Conservation (phyloP, 2,888 invertebrate species). For the Lasioglossum figueresi region DNA sequence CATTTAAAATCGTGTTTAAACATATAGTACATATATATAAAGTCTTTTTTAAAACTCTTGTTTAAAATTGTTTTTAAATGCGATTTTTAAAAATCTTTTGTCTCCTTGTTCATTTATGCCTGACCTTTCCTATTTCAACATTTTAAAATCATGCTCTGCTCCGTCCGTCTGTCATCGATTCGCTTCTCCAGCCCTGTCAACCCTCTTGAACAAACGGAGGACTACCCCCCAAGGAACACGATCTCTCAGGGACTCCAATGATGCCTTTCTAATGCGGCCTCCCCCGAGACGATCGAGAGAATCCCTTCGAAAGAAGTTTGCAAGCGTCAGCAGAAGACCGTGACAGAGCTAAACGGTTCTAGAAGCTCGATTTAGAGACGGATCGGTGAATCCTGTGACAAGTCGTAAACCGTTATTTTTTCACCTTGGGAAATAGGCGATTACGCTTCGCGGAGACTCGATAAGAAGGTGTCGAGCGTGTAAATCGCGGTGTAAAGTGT, state of each 20-base stretch:
- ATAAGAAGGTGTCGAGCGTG: conserved; percentile 33
- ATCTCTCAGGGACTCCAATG: not conserved
- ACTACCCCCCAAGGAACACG: not conserved
- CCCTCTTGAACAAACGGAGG: not conserved
- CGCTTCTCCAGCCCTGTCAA: not conserved
- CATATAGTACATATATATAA: too few relatives aligned
- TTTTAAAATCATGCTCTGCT: not conserved
- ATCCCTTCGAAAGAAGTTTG: not conserved
- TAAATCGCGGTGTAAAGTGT: conserved; percentile 57
- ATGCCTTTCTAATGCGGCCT: not conserved
- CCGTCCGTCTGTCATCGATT: not conserved
- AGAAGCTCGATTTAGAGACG: not conserved
- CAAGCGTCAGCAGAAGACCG: not conserved
- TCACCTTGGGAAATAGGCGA: not conserved
- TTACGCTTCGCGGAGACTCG: not conserved
- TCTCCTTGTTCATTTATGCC: not conserved
- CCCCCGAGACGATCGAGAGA: not conserved
- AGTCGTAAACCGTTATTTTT: not conserved
- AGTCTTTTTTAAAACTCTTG: not conserved
- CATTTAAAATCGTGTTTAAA: too few relatives aligned
- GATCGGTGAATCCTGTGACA: not conserved
- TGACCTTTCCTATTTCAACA: not conserved
- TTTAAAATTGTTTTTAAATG: not conserved
- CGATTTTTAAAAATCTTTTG: not conserved
- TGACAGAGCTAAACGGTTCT: not conserved